Percentiles rank a stretch among this genome's conserved stretches.
Conservation (phyloP, 1,140 invertebrate species). For the Scylla paramamosain region DNA sequence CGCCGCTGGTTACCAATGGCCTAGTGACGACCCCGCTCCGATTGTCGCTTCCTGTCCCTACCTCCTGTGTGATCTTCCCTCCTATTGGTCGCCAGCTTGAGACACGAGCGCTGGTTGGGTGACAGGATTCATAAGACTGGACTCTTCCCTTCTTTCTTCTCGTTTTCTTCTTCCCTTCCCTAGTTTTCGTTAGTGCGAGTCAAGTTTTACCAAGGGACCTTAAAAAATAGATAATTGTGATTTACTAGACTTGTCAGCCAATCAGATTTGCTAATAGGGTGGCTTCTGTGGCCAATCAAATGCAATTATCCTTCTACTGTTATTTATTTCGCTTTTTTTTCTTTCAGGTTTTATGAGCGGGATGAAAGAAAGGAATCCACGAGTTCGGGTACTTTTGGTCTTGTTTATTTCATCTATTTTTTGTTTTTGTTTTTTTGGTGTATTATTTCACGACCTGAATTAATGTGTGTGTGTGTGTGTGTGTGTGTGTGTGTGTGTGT, state of each 20-base stretch:
- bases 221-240: conserved; percentile 24
- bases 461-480: too few species aligned
- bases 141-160: not conserved
- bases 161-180: not conserved
- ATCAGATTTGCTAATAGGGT: conserved; percentile 13
- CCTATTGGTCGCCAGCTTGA: not conserved
- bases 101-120: not conserved
- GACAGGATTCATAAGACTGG: not conserved
- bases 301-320: not conserved
- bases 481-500: too few species aligned
- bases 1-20: not conserved
- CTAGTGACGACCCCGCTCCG: not conserved
- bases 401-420: not conserved
- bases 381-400: not conserved
- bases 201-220: not conserved
- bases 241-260: conserved; percentile 13
- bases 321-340: not conserved
- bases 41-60: not conserved
- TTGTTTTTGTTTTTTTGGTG: not conserved
- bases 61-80: not conserved
- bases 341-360: not conserved
- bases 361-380: not conserved
- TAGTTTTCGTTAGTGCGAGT: not conserved
- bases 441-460: not conserved
- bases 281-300: conserved; percentile 20